Evolutionary conservation across 2,113 vertebrate genomes (phyloP), one percentile per base, ranked within the genome.

Genomic region (Catagonus wagneri): DNA sequence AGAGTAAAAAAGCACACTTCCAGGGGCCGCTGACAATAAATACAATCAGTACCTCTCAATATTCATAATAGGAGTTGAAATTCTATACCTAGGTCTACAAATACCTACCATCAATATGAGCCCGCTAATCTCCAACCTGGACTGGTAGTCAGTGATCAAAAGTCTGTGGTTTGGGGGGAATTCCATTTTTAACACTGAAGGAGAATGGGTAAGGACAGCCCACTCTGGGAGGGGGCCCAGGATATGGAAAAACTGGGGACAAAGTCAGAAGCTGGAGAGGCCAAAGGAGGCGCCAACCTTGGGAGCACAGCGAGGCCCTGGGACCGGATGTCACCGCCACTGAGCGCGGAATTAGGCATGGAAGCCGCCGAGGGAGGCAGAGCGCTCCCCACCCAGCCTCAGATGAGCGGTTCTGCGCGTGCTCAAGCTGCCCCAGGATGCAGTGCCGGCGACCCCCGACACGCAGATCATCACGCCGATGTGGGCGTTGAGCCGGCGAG

Each of bases 341-440:
- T 1, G 4, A 7, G 20, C 29, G 6, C 6, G 44, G 25, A 20
- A 17, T 3, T 6, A 2, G 5, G 15, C 12, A 1, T 39, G 6
- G 23, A 36, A 6, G 6, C 0, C 13, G 7, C 22, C 17, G 0
- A 3, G 11, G 20, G 3, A 16, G 8, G 29, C 1, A 0, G 9
- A n/a, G 6, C 5, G 50, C 6, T 16, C 10, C 54, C 61, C 5
- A 0, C 19, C 8, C 17, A 0, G 6, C 19, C 17, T 0, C 19
- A 17, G 32, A 27, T 29, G 29, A 7, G 15, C 15, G 13, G 1
- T 20, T 15, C 25, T 7, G 19, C 11, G 20, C 17, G 58, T 3
- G 25, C 32, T 1, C 5, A 14, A 12, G 11, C 32, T 0, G 2
- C n/a, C 16, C 22, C 0, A 0, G 0, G 9, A 8, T 0, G 20